phyloP scores from a whole-genome alignment of 2,113 vertebrate species.

The Lycaon pictus region DNA sequence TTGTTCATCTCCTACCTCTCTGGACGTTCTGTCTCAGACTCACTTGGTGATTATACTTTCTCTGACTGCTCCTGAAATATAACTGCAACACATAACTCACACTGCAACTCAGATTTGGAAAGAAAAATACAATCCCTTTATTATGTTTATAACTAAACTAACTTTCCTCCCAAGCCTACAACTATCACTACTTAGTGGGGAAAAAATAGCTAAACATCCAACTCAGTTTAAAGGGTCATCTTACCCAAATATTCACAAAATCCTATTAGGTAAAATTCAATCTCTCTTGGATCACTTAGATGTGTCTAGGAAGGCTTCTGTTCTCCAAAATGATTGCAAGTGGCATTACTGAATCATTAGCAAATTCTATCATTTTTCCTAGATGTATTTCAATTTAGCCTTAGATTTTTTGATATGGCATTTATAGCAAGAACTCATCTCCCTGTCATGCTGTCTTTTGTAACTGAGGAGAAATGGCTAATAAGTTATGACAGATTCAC shows the following conservation, averaged over 20 bases:
- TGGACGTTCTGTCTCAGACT: conserved; percentile 36
- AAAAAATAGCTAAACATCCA: conserved; percentile 24
- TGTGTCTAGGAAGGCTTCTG: neutral
- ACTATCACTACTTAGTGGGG: neutral
- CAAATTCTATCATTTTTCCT: neutral
- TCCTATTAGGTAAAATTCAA: neutral
- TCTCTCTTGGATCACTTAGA: neutral
- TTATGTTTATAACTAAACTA: conserved; percentile 48
- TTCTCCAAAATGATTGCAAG: conserved; percentile 1
- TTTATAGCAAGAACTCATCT: neutral
- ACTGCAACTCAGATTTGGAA: neutral
- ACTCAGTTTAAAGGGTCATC: neutral
- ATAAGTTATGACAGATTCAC: neutral
- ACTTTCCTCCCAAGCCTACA: conserved; percentile 45
- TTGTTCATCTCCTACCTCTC: neutral
- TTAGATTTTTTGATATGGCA: neutral
- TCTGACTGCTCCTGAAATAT: conserved; percentile 45
- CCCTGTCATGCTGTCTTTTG: neutral
- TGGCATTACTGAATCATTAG: neutral
- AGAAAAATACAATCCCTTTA: conserved; percentile 45
- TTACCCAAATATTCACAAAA: conserved; percentile 3
- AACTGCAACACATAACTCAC: conserved; percentile 16
- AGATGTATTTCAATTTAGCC: neutral
- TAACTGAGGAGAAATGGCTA: conserved; percentile 33
- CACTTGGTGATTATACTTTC: conserved; percentile 24